Percentiles rank a stretch among this genome's conserved stretches.
phyloP scores from a whole-genome alignment of 1,140 invertebrate genomes.

The Heliothis subflexa region DNA sequence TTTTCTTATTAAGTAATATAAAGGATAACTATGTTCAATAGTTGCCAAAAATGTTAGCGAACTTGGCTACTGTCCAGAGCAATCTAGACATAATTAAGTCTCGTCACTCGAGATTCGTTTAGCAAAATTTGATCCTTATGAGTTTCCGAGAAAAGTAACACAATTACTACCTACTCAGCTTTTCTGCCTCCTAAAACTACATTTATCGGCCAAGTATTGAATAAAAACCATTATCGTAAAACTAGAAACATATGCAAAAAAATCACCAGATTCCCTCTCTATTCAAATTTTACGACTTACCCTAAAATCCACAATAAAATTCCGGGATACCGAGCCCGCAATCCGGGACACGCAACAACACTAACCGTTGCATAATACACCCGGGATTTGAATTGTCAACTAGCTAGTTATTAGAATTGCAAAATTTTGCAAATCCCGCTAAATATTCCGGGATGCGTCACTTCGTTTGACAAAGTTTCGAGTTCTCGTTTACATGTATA shows the following conservation, averaged over 20 bases:
- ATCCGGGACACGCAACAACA: constrained; percentile 19
- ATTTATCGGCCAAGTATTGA: not conserved
- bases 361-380: constrained; percentile 41
- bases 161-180: not conserved
- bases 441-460: constrained; percentile 42
- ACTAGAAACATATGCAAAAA: constrained; percentile 20
- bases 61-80: too few species aligned
- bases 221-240: constrained; percentile 17
- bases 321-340: constrained; percentile 10
- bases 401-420: constrained; percentile 47
- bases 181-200: not conserved
- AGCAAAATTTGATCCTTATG: too few species aligned
- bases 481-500: constrained; percentile 30
- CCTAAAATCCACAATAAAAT: constrained; percentile 8
- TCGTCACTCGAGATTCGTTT: too few species aligned
- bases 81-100: not conserved
- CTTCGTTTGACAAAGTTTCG: constrained; percentile 38
- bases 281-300: constrained; percentile 26
- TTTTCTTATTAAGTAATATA: too few species aligned
- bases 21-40: too few species aligned
- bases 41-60: too few species aligned
- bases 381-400: constrained; percentile 45
- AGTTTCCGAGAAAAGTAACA: too few species aligned
- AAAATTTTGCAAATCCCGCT: constrained; percentile 46
- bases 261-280: constrained; percentile 7